Evolutionary conservation across 2,888 invertebrate species (phyloP).

Genomic region (Epistrophe eligans): DNA sequence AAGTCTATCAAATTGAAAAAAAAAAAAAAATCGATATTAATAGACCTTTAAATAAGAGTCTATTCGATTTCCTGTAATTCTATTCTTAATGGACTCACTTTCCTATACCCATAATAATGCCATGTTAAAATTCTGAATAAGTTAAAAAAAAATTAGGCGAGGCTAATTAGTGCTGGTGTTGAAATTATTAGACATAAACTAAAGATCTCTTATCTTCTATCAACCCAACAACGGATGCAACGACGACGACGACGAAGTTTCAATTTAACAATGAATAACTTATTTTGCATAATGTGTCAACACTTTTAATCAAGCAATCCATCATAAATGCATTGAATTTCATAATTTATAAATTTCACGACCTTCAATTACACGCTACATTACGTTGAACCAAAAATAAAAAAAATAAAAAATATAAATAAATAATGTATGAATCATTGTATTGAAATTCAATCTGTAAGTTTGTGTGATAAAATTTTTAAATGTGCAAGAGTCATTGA

Average conservation of each 20-base stretch:
- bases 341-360: conserved; percentile 2
- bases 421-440: conserved; percentile 26
- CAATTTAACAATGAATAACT: conserved; percentile 12
- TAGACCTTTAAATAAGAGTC: too few species aligned
- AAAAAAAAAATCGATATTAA: too few species aligned
- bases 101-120: too few species aligned
- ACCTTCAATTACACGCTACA: conserved; percentile 32
- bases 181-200: neutral
- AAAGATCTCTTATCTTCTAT: neutral
- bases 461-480: conserved; percentile 15
- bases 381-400: neutral
- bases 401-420: neutral
- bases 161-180: neutral
- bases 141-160: neutral
- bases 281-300: conserved; percentile 22
- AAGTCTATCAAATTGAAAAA: too few species aligned
- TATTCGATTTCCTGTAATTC: too few species aligned
- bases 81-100: too few species aligned
- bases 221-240: neutral
- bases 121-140: too few species aligned
- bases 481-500: conserved; percentile 26
- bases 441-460: conserved; percentile 18
- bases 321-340: conserved; percentile 36
- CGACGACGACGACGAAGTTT: neutral
- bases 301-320: conserved; percentile 10